phyloP scores from a whole-genome alignment of 2,797 vertebrate genomes.

The Bufotes viridis region DNA sequence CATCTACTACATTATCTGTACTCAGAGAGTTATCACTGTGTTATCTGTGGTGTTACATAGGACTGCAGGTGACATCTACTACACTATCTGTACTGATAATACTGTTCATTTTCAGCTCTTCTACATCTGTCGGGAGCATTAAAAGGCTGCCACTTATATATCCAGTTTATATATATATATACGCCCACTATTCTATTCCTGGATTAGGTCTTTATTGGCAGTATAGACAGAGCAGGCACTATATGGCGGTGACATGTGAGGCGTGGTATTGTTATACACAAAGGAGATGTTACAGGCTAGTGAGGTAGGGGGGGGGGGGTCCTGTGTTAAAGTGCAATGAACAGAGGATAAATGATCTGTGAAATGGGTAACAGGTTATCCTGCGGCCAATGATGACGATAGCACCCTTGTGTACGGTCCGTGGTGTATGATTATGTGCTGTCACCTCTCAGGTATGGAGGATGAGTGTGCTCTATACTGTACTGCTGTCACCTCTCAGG shows the following conservation, averaged over 20 bases:
- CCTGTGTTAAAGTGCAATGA: neutral
- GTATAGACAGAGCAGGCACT: neutral
- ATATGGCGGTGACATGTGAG: neutral
- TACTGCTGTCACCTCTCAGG: too few species aligned
- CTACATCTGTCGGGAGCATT: too few species aligned
- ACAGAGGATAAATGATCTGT: neutral
- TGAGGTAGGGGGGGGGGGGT: neutral
- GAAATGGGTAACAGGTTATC: neutral
- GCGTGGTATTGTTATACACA: neutral
- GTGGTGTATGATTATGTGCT: neutral
- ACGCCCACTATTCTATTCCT: too few species aligned
- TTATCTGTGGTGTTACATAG: too few species aligned
- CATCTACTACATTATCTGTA: too few species aligned
- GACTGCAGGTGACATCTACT: too few species aligned
- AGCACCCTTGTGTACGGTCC: too few species aligned
- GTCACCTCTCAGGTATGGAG: neutral
- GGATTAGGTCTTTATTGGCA: neutral
- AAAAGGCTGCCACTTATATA: too few species aligned
- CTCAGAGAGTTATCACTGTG: too few species aligned
- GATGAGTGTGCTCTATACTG: neutral
- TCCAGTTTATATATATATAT: too few species aligned
- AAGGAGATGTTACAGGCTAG: neutral
- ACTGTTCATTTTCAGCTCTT: too few species aligned
- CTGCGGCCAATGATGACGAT: neutral
- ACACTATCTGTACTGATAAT: too few species aligned